Conservation (phyloP, 2,113 vertebrate species). For the Coregonus clupeaformis region DNA sequence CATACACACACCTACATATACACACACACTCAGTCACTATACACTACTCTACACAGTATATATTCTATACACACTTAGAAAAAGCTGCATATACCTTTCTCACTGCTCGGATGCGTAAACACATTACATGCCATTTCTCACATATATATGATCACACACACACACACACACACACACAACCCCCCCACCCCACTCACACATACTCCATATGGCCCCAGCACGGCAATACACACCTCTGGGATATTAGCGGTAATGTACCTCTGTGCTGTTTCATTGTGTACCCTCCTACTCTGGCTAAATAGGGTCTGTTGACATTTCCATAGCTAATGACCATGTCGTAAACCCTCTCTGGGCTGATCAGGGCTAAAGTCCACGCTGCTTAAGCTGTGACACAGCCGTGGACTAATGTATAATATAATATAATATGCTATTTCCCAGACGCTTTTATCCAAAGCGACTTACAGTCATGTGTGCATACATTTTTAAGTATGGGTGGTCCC, state of each 20-base stretch:
- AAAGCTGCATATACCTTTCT: no score
- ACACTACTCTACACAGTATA: constrained; percentile 13
- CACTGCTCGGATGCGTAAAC: no score
- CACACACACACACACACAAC: neutral
- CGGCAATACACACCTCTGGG: constrained; percentile 36
- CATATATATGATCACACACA: neutral
- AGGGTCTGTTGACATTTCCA: constrained; percentile 46
- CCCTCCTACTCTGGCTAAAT: neutral
- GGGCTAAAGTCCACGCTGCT: constrained; percentile 40
- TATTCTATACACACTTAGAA: neutral
- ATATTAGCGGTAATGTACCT: constrained; percentile 30
- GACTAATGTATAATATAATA: neutral
- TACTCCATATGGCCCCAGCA: constrained; percentile 43
- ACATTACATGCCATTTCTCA: no score
- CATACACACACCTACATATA: neutral
- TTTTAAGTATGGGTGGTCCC: no score
- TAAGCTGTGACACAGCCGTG: neutral
- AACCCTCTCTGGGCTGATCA: constrained; percentile 4
- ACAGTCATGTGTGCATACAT: no score
- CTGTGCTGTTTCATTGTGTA: neutral
- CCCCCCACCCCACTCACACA: neutral
- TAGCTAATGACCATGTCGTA: constrained; percentile 30
- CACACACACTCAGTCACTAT: constrained; percentile 2
- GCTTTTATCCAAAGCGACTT: no score
- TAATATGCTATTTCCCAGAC: no score